These are phyloP conservation scores for Alosa alosa DNA, from an alignment of 2,113 vertebrate species.

Conservation along the genomic window DNA sequence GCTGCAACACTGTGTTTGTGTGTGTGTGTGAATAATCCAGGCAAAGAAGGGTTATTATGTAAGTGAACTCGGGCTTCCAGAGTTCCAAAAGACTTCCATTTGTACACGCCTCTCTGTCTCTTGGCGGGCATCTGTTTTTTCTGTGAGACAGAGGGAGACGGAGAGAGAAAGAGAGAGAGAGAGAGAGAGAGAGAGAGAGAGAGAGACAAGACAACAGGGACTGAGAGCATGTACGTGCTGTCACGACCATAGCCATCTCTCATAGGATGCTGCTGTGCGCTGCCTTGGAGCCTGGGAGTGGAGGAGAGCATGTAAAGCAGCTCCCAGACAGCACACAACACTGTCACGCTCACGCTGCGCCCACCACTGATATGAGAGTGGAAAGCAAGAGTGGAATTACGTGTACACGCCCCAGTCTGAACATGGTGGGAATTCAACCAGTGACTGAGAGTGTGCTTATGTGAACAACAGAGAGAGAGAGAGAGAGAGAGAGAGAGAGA, in stretches of 20 bases:
- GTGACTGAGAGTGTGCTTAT: not conserved
- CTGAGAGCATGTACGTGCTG: conserved; percentile 7
- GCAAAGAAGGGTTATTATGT: not conserved
- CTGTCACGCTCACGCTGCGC: not conserved
- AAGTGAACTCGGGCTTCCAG: conserved; percentile 2
- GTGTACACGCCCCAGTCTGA: not conserved
- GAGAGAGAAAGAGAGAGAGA: not conserved
- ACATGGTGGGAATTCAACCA: not conserved
- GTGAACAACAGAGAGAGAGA: not conserved
- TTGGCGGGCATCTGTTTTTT: not conserved
- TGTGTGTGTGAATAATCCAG: not conserved
- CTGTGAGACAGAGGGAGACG: not conserved
- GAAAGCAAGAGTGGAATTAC: not conserved
- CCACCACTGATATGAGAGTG: not conserved
- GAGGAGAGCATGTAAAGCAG: not conserved
- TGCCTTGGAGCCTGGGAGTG: not conserved
- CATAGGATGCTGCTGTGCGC: not conserved
- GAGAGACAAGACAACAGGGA: not conserved
- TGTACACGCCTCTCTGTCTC: not conserved
- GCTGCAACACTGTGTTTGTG: not conserved
- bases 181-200: not conserved
- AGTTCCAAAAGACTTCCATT: no score
- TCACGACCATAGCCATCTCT: not conserved
- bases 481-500: not conserved
- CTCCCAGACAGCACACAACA: not conserved